Evolutionary conservation across 2,113 vertebrate species (phyloP).

Genomic region (Ophiodon elongatus): DNA sequence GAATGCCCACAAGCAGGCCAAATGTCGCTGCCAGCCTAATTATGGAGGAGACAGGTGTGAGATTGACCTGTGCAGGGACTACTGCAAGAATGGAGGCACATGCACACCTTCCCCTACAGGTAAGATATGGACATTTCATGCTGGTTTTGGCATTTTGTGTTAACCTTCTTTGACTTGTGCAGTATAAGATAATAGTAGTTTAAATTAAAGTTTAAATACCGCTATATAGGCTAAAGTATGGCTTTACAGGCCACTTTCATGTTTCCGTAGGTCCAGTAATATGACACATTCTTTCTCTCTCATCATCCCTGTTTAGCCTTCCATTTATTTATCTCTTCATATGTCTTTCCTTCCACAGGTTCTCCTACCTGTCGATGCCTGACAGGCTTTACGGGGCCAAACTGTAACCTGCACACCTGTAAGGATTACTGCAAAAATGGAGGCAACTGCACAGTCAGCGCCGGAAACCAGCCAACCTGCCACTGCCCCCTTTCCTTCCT

Average conservation of each 20-base stretch:
- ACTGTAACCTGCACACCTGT: conserved; percentile 92
- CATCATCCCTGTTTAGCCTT: neutral
- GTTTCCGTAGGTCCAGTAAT: neutral
- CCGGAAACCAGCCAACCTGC: conserved; percentile 95
- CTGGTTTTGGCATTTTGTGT: neutral
- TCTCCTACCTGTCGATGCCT: conserved; percentile 95
- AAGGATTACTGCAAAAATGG: conserved; percentile 90
- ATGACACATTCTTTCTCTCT: neutral
- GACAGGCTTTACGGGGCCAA: conserved; percentile 92
- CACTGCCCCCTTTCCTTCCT: conserved; percentile 87
- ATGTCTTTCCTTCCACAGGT: conserved; percentile 79
- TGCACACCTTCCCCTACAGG: conserved; percentile 94
- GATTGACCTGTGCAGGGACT: conserved; percentile 93
- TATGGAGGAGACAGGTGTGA: conserved; percentile 94
- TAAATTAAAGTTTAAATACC: neutral
- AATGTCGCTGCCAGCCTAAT: conserved; percentile 96
- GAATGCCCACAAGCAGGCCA: conserved; percentile 93
- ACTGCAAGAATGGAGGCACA: conserved; percentile 96
- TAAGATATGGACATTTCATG: conserved; percentile 55
- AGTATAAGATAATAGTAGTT: neutral
- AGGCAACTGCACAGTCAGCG: conserved; percentile 92
- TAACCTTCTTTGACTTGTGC: neutral
- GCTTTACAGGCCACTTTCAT: neutral
- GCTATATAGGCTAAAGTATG: neutral
- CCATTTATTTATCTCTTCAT: neutral